These are phyloP conservation scores for Glaucopsyche alexis DNA, from an alignment of 2,888 invertebrate species.

Conservation along the genomic window DNA sequence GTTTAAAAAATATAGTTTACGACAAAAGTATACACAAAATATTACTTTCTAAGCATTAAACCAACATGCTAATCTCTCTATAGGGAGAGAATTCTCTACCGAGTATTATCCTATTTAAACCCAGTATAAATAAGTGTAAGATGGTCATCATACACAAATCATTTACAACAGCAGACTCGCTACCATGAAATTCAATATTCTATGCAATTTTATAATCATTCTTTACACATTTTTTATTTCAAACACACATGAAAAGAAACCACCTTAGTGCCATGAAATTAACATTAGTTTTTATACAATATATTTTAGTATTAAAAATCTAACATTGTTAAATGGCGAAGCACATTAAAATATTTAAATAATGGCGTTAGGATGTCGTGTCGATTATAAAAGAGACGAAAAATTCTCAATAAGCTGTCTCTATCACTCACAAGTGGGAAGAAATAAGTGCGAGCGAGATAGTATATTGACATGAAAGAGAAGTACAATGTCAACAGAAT, in stretches of 20 bases:
- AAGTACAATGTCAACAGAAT: slow-evolving; percentile 21
- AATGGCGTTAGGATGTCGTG: background rate
- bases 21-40: slow-evolving; percentile 4
- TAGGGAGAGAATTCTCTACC: background rate
- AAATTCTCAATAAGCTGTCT: background rate
- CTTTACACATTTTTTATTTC: background rate
- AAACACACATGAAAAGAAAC: background rate
- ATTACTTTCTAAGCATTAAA: slow-evolving; percentile 7
- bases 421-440: background rate
- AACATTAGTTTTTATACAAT: slow-evolving; percentile 14
- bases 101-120: slow-evolving; percentile 9
- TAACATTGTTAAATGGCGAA: slow-evolving; percentile 10
- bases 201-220: background rate
- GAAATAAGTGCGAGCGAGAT: slow-evolving; percentile 8
- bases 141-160: background rate
- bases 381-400: background rate
- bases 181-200: background rate
- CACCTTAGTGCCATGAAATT: slow-evolving; percentile 21
- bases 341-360: background rate
- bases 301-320: slow-evolving; percentile 16
- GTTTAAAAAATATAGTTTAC: background rate
- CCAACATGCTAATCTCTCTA: background rate
- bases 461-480: slow-evolving; percentile 2
- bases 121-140: background rate
- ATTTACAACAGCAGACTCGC: background rate